A percentile compares a stretch with the other conserved stretches of the same genome.
Conservation (phyloP, 2,888 invertebrate species). For the Apotomis betuletana region DNA sequence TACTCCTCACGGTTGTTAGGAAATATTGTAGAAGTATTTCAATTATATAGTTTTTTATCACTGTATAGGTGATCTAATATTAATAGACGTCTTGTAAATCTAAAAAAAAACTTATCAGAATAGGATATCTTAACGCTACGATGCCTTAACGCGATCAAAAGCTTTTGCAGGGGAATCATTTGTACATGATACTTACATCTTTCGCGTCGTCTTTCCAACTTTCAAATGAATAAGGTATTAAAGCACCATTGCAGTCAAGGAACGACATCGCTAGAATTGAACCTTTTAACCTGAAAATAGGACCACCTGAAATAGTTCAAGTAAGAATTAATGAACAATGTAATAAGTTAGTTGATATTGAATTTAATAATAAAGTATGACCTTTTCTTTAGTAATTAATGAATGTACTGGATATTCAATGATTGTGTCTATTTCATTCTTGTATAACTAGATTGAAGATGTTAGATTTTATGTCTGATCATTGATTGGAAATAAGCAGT, state of each 20-base stretch:
- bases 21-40: not conserved
- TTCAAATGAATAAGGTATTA: conserved; percentile 95
- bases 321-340: not conserved
- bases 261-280: conserved; percentile 97
- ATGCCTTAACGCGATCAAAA: not conserved
- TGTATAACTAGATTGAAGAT: too few relatives aligned
- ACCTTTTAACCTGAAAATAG: conserved; percentile 98
- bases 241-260: conserved; percentile 96
- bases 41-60: not conserved
- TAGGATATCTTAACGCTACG: not conserved
- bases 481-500: too few relatives aligned
- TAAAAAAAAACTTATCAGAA: too few relatives aligned
- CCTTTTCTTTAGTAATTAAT: too few relatives aligned
- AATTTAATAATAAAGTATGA: too few relatives aligned
- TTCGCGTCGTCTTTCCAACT: conserved; percentile 95
- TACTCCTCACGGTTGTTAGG: not conserved
- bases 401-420: too few relatives aligned
- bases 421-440: too few relatives aligned
- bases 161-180: too few relatives aligned
- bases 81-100: too few relatives aligned
- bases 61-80: too few relatives aligned
- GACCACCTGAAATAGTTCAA: conserved; percentile 88
- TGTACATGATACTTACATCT: conserved; percentile 75
- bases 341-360: not conserved
- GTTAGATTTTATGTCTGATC: too few relatives aligned